phyloP scores from a whole-genome alignment of 2,888 invertebrate species.

The Mylabris sibirica region DNA sequence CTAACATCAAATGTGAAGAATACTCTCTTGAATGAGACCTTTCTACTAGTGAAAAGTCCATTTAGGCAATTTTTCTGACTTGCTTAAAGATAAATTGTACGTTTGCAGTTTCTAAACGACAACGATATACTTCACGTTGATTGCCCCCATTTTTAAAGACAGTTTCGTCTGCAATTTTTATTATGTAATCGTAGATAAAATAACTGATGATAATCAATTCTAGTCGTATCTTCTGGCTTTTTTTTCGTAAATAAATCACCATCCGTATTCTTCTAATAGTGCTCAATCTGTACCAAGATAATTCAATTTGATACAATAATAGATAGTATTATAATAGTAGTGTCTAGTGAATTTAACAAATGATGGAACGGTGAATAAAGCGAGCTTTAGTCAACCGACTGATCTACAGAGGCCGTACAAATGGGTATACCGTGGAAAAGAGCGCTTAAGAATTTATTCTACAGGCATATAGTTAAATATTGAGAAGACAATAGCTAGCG shows the following conservation, averaged over 20 bases:
- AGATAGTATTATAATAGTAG: background rate
- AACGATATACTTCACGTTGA: constrained; percentile 8
- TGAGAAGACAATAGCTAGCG: background rate
- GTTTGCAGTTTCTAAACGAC: constrained; percentile 9
- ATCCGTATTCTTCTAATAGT: background rate
- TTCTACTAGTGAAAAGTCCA: constrained; percentile 8
- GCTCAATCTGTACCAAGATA: background rate
- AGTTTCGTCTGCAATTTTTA: background rate
- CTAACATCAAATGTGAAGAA: background rate
- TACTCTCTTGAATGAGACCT: background rate
- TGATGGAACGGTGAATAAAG: background rate
- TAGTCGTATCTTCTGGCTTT: background rate
- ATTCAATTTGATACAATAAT: constrained; percentile 4
- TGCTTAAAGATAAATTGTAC: background rate
- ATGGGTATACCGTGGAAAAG: background rate
- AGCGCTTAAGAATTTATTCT: background rate
- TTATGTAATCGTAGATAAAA: constrained; percentile 7
- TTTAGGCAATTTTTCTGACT: constrained; percentile 3
- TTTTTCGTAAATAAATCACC: background rate
- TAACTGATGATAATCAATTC: background rate
- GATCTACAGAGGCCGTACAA: background rate
- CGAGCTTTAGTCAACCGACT: background rate
- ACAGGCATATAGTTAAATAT: background rate
- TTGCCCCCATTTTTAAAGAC: background rate
- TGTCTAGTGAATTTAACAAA: constrained; percentile 4